Conservation (phyloP, 2,888 invertebrate species). For the Ptilodon capucinus region DNA sequence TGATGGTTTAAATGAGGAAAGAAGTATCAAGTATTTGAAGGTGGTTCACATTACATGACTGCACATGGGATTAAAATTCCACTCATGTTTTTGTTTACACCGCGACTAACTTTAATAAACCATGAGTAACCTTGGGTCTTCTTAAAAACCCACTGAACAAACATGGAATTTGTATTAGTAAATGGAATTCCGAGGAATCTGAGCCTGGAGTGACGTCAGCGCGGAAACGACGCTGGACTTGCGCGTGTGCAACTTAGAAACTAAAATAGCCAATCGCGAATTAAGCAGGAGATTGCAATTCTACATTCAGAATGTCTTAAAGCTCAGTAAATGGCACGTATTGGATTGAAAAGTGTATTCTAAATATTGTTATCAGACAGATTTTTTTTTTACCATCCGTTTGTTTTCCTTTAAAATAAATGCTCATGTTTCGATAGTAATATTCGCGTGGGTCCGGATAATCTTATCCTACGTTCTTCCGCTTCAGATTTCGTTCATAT, state of each 20-base stretch:
- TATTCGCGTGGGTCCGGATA: too few species aligned
- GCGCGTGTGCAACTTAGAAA: slow-evolving; percentile 53
- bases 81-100: not conserved
- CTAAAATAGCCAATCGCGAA: slow-evolving; percentile 42
- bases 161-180: slow-evolving; percentile 19
- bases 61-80: not conserved
- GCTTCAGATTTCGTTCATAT: too few species aligned
- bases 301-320: too few species aligned
- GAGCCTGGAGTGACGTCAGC: slow-evolving; percentile 39
- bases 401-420: too few species aligned
- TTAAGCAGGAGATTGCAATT: too few species aligned
- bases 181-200: slow-evolving; percentile 28
- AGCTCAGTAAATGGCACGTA: too few species aligned
- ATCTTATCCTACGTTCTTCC: too few species aligned
- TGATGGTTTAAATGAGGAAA: not conserved
- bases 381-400: too few species aligned
- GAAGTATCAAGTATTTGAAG: not conserved
- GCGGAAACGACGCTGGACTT: slow-evolving; percentile 38
- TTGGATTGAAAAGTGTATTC: too few species aligned
- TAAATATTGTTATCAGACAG: too few species aligned
- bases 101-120: not conserved
- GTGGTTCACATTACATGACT: not conserved
- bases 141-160: slow-evolving; percentile 9
- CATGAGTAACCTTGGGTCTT: not conserved
- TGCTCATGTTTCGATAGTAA: too few species aligned